Evolutionary conservation across 2,888 invertebrate species (phyloP).

Genomic region (Pyrocoelia pectoralis): DNA sequence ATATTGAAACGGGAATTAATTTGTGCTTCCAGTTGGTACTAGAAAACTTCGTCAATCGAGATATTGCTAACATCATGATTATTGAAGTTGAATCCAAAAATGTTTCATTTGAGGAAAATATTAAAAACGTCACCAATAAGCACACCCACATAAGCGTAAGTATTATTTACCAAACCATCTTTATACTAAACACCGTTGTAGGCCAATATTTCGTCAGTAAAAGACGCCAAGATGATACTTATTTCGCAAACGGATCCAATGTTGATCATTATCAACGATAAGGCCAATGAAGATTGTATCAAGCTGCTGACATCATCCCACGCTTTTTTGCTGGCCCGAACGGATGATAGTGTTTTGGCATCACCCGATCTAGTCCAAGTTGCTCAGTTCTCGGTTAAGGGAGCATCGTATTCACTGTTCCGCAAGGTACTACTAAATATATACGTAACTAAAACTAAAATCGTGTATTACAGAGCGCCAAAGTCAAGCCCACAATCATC

Average conservation of each 20-base stretch:
- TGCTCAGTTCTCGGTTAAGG: constrained; percentile 46
- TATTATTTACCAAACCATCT: background rate
- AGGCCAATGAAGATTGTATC: constrained; percentile 47
- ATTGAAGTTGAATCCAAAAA: constrained; percentile 52
- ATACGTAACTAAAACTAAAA: background rate
- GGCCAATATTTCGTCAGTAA: constrained; percentile 50
- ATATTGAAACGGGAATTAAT: constrained; percentile 52
- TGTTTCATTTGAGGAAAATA: constrained; percentile 43
- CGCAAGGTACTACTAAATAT: constrained; percentile 45
- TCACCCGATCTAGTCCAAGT: constrained; percentile 46
- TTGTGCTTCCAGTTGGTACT: constrained; percentile 50
- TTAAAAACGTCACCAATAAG: constrained; percentile 49
- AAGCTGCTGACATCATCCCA: constrained; percentile 47
- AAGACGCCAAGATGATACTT: constrained; percentile 49
- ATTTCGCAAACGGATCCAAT: constrained; percentile 51
- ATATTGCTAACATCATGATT: constrained; percentile 48
- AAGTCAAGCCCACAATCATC: constrained; percentile 42
- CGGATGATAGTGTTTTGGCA: constrained; percentile 42
- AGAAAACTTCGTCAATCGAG: constrained; percentile 49
- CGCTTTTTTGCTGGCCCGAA: constrained; percentile 50
- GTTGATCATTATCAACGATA: constrained; percentile 50
- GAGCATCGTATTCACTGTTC: constrained; percentile 49
- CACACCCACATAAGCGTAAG: constrained; percentile 51
- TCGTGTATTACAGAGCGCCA: constrained; percentile 28
- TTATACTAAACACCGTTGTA: constrained; percentile 26